Evolutionary conservation across 2,888 invertebrate genomes (phyloP).

Genomic region (Orthosia gracilis): DNA sequence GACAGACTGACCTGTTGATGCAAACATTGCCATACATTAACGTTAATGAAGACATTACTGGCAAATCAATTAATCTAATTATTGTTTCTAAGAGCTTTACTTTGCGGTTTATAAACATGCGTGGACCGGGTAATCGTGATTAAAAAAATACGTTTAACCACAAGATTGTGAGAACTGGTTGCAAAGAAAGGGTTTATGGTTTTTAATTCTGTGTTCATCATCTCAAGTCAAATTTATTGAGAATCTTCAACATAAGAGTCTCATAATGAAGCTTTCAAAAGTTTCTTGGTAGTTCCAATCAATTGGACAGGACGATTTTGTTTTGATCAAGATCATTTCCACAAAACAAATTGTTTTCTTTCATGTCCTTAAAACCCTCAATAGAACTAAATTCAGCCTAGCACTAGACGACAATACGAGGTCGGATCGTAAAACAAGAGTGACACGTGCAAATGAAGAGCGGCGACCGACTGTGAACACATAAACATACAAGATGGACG

Average conservation of each 20-base stretch:
- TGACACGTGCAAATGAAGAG: conserved; percentile 48
- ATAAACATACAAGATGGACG: conserved; percentile 34
- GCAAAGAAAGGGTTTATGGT: background rate
- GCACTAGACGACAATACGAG: conserved; percentile 20
- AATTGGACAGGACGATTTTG: background rate
- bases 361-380: background rate
- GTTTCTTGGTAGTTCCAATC: too few relatives aligned
- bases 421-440: conserved; percentile 45
- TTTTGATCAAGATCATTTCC: background rate
- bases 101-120: conserved; percentile 13
- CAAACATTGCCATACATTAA: conserved; percentile 53
- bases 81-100: conserved; percentile 49
- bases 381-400: conserved; percentile 11
- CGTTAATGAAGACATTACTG: conserved; percentile 55
- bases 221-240: background rate
- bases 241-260: background rate
- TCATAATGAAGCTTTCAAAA: too few relatives aligned
- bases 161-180: conserved; percentile 1
- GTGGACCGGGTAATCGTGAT: conserved; percentile 7
- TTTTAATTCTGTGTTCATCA: background rate
- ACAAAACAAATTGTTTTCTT: background rate
- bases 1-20: conserved; percentile 28
- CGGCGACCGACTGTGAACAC: conserved; percentile 13
- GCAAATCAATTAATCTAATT: conserved; percentile 59
- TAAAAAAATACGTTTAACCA: conserved; percentile 17